Evolutionary conservation across 2,888 invertebrate genomes (phyloP).

Genomic region (Athalia cordata): DNA sequence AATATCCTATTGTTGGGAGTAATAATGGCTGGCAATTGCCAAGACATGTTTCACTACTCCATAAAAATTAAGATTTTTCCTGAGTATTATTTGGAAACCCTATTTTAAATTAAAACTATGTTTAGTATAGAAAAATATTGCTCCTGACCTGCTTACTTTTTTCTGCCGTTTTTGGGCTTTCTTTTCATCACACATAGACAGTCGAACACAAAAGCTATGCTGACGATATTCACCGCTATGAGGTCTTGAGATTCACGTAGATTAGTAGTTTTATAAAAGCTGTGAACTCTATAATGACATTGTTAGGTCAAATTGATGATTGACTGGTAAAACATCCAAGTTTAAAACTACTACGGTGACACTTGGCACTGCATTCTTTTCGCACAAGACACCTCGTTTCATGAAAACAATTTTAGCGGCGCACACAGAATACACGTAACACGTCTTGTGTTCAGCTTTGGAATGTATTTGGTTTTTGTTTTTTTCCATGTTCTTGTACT

Average conservation of each 20-base stretch:
- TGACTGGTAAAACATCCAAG: not conserved
- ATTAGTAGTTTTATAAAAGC: not conserved
- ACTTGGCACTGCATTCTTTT: constrained; percentile 22
- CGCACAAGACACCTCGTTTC: constrained; percentile 41
- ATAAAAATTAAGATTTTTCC: not conserved
- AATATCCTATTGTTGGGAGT: not conserved
- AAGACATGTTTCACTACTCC: not conserved
- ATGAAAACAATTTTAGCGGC: constrained; percentile 15
- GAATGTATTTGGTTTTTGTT: constrained; percentile 75
- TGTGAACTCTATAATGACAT: not conserved
- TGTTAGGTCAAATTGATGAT: not conserved
- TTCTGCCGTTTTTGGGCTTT: not conserved
- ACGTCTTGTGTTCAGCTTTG: constrained; percentile 58
- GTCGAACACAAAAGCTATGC: too few species aligned
- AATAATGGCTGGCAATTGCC: not conserved
- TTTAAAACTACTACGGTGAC: constrained; percentile 22
- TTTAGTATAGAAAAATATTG: not conserved
- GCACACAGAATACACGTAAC: constrained; percentile 43
- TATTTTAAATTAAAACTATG: not conserved
- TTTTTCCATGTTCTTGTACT: constrained; percentile 78
- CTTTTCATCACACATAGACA: not conserved
- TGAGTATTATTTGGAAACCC: not conserved
- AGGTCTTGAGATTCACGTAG: not conserved
- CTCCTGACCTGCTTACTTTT: constrained; percentile 3
- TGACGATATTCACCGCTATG: too few species aligned